A percentile compares a stretch with the other conserved stretches of the same genome.
These are phyloP conservation scores for Cottoperca gobio DNA, from an alignment of 2,797 vertebrate genomes.

Conservation along the genomic window DNA sequence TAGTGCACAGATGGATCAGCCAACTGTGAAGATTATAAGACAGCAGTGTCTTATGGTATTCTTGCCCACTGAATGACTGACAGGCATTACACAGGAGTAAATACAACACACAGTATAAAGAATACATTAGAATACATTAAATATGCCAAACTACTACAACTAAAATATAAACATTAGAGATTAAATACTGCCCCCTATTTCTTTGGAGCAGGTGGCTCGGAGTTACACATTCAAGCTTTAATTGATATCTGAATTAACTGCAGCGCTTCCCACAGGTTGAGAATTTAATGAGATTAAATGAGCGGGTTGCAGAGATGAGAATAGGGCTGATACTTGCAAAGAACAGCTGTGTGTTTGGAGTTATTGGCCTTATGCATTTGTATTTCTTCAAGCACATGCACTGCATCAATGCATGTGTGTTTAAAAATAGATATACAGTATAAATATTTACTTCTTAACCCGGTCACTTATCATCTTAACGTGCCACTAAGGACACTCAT, in stretches of 20 bases:
- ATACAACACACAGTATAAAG: too few species aligned
- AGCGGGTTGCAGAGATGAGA: neutral
- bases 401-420: conserved; percentile 3
- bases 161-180: too few species aligned
- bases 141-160: too few species aligned
- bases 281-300: neutral
- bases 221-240: too few species aligned
- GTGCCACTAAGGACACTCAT: neutral
- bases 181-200: too few species aligned
- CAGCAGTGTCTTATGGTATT: too few species aligned
- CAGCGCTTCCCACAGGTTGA: neutral
- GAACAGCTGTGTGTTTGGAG: neutral
- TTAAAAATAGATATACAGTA: neutral
- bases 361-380: neutral
- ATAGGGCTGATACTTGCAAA: neutral
- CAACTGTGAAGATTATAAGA: too few species aligned
- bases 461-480: neutral
- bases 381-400: conserved; percentile 1
- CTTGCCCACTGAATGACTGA: too few species aligned
- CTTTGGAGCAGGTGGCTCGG: too few species aligned
- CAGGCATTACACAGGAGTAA: too few species aligned
- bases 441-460: neutral
- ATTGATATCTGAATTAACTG: neutral
- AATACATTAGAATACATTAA: too few species aligned
- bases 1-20: too few species aligned